These are phyloP conservation scores for Tipula unca DNA, from an alignment of 2,888 invertebrate genomes.

Conservation along the genomic window DNA sequence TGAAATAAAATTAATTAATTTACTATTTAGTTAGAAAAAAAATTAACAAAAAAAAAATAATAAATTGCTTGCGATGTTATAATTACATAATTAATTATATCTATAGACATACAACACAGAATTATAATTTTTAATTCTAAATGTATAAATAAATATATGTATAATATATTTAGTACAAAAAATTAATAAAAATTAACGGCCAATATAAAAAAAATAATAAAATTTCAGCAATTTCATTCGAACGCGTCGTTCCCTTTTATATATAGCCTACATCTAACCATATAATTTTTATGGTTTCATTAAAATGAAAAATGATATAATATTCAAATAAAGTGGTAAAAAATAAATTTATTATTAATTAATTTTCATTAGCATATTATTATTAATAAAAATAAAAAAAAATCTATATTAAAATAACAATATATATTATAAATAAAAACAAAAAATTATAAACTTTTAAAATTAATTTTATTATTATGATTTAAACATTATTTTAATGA, in stretches of 20 bases:
- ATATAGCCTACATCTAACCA: neutral
- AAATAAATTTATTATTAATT: neutral
- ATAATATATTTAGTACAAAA: neutral
- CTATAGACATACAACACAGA: neutral
- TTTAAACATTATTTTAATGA: neutral
- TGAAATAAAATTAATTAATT: neutral
- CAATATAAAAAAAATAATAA: neutral
- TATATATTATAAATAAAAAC: neutral
- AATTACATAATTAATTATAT: neutral
- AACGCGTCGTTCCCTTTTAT: neutral
- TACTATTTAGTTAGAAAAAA: slow-evolving; percentile 3
- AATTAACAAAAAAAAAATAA: neutral
- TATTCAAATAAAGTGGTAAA: neutral
- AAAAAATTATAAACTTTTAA: neutral
- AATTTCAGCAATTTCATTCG: neutral
- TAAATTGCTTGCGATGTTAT: slow-evolving; percentile 8
- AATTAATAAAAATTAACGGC: neutral
- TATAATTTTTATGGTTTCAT: neutral
- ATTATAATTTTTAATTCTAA: neutral
- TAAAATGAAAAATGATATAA: neutral
- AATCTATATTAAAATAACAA: neutral
- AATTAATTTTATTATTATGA: neutral
- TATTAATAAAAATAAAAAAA: neutral
- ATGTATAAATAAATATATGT: no score
- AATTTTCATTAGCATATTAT: neutral